Evolutionary conservation across 2,113 vertebrate genomes (phyloP), one percentile per base, ranked within the genome.

Genomic region (Scytalopus superciliaris): DNA sequence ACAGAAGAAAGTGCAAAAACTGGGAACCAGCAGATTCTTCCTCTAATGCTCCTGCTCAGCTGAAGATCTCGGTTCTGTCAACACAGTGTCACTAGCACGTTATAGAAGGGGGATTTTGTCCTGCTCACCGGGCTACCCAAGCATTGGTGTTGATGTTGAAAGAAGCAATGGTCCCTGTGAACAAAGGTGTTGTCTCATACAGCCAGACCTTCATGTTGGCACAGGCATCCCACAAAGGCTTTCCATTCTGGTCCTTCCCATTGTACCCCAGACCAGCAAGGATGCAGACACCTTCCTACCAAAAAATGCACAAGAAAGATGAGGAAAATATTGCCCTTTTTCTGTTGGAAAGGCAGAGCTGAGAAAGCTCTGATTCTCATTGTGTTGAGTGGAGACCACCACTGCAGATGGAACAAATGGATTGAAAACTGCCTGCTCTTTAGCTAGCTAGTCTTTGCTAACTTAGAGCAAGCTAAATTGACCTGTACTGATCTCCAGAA

Each of bases 101-200:
- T 45, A 22, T 0, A 66, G 75, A 83, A 80, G 12, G 21, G 57
- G 47, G 67, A 39, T 47, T 63, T 9, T 45, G 22, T 39, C n/a
- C 25, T 56, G 96, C 98, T 98, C 60, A 99, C 99, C 99, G 99
- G 81, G 99, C 98, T 55, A 98, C 98, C 99, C 99, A 99, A 44
- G 98, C 98, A 3, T 99, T 99, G 49, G 99, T 99, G 97, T 99
- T 99, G 96, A 98, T 99, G 98, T 99, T 99, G 98, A 99, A 99
- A 23, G 99, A 99, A 30, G 97, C 92, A 33, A 99, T 99, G 81
- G 99, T 99, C 87, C 99, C 99, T 5, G 97, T 98, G 92, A 99
- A 99, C 24, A 98, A 98, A 5, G 99, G 99, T 3, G 98, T 99
- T 33, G 99, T 99, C 97, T 99, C 99, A n/a, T 98, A 99, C 62